Evolutionary conservation across 1,140 invertebrate genomes (phyloP).

Genomic region (Euura saliciscinereae): DNA sequence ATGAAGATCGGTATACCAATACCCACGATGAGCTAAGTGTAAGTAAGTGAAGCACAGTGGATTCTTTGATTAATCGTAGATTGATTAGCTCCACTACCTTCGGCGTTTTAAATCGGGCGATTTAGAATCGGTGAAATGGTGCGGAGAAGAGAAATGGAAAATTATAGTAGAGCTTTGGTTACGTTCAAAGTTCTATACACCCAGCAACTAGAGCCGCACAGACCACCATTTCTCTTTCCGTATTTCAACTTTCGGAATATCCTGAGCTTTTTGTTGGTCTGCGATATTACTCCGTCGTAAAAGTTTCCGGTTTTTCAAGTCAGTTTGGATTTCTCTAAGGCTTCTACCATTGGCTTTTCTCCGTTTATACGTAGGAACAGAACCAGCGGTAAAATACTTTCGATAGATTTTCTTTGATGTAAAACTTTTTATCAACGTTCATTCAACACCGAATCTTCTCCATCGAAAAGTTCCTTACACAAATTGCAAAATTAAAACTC

Average conservation of each 20-base stretch:
- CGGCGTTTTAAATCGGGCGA: too few relatives aligned
- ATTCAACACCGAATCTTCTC: neutral
- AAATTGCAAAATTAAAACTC: too few relatives aligned
- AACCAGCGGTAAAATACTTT: neutral
- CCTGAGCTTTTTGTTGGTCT: neutral
- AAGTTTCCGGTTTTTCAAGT: conserved; percentile 8
- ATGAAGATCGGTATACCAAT: conserved; percentile 53
- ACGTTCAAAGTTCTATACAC: conserved; percentile 30
- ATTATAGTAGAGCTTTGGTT: conserved; percentile 37
- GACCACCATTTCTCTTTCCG: conserved; percentile 25
- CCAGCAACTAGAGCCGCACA: neutral
- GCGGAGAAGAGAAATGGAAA: conserved; percentile 17
- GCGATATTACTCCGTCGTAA: conserved; percentile 10
- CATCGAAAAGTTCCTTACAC: too few relatives aligned
- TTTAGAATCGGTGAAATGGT: neutral
- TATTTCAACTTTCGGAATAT: conserved; percentile 44
- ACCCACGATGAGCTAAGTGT: conserved; percentile 56
- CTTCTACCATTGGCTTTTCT: too few relatives aligned
- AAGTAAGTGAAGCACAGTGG: neutral
- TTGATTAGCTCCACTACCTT: too few relatives aligned
- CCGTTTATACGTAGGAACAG: too few relatives aligned
- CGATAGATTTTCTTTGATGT: too few relatives aligned
- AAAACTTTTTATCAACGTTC: neutral
- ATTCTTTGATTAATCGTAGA: too few relatives aligned
- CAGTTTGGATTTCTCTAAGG: neutral